phyloP scores from a whole-genome alignment of 1,140 invertebrate genomes.

The Caenorhabditis remanei region DNA sequence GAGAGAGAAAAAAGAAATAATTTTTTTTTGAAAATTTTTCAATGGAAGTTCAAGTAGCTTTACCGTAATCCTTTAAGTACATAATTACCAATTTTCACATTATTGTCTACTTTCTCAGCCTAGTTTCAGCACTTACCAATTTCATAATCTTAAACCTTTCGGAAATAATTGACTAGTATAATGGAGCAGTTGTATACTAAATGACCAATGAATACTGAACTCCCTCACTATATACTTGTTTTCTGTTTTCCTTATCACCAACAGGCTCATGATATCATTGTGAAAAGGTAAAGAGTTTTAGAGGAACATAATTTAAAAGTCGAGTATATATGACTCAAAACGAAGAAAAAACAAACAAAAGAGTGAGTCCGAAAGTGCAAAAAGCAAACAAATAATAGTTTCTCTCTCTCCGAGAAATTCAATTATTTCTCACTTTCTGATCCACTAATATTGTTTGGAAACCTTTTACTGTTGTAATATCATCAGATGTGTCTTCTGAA shows the following conservation, averaged over 20 bases:
- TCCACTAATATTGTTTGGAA: background rate
- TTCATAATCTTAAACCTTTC: background rate
- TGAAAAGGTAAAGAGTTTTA: too few relatives aligned
- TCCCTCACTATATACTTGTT: too few relatives aligned
- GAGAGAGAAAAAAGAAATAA: background rate
- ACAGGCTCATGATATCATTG: too few relatives aligned
- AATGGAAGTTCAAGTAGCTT: background rate
- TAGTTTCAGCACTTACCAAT: background rate
- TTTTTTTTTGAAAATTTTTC: background rate
- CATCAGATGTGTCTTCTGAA: background rate
- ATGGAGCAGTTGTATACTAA: too few relatives aligned
- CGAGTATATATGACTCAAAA: background rate
- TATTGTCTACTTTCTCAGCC: too few relatives aligned
- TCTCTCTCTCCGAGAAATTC: background rate
- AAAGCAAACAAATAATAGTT: conserved; percentile 43
- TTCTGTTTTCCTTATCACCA: too few relatives aligned
- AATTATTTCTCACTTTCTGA: background rate
- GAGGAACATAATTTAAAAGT: background rate
- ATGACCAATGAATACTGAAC: too few relatives aligned
- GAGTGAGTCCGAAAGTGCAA: conserved; percentile 16
- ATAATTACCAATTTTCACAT: too few relatives aligned
- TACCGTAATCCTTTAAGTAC: background rate
- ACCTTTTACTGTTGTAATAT: background rate
- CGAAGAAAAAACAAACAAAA: conserved; percentile 25
- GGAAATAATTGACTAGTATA: too few relatives aligned